Percentiles rank a stretch among this genome's conserved stretches.
These are phyloP conservation scores for Lemur catta DNA, from an alignment of 2,797 vertebrate species.

Conservation along the genomic window DNA sequence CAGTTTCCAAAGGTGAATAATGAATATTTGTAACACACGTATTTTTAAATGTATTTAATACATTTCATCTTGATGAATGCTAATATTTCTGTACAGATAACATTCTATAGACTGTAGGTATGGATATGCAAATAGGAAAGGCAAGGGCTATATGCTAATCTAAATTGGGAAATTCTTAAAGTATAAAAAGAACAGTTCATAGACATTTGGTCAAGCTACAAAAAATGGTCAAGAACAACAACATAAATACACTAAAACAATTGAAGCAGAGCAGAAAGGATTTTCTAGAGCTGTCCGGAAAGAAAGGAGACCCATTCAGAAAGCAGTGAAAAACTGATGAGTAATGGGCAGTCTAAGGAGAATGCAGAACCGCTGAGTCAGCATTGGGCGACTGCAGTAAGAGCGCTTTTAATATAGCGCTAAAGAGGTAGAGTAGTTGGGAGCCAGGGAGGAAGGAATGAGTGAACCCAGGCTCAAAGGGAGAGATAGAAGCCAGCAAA, in stretches of 20 bases:
- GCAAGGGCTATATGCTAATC: not conserved
- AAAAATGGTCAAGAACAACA: not conserved
- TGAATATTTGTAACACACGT: not conserved
- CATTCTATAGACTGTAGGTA: not conserved
- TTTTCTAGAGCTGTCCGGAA: not conserved
- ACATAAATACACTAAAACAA: not conserved
- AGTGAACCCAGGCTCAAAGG: not conserved
- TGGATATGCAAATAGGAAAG: not conserved
- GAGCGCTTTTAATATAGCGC: not conserved
- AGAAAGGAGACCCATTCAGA: not conserved
- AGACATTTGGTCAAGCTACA: not conserved
- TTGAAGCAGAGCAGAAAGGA: not conserved
- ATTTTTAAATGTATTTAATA: not conserved
- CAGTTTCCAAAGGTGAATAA: constrained; percentile 4
- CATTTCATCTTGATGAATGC: not conserved
- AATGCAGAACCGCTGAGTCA: not conserved
- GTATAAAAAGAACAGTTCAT: not conserved
- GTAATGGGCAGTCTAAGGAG: not conserved
- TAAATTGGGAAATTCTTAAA: not conserved
- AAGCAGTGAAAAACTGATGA: not conserved
- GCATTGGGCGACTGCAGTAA: not conserved
- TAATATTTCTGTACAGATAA: not conserved
- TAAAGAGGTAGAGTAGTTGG: not conserved
- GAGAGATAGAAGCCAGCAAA: not conserved
- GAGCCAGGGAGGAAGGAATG: not conserved